Evolutionary conservation across 2,888 invertebrate genomes (phyloP), one percentile per base, ranked within the genome.

Genomic region (Diarsia dahlii): DNA sequence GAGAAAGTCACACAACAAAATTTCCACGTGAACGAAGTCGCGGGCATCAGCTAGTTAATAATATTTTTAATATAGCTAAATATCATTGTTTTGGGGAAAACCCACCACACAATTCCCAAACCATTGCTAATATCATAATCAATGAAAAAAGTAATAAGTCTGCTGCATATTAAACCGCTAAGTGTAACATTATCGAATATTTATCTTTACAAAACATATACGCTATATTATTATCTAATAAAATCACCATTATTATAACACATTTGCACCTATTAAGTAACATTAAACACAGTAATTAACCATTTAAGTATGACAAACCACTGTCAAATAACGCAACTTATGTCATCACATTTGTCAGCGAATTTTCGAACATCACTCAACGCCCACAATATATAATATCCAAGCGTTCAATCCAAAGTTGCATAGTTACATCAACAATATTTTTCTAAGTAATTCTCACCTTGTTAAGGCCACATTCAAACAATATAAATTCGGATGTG

Each of bases 391-490:
- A 39, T 20, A 71, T n/a, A 2, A 67, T 20, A 39, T 20, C 2
- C 0, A 23, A 60, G 70, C 64, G 78, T 34, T 48, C 60, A 52
- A 60, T 64, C 3, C 20, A 34, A 74, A 66, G 34, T 67, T 10
- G 71, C 74, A 0, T 28, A 28, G 82, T 72, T 82, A 85, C 48
- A 72, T 39, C 18, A 78, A 66, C 56, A n/a, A 15, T 74, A 65
- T 85, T 83, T 50, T 72, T 72, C 34, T n/a, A 66, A 85, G 78
- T 82, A 82, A 85, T 83, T 85, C 71, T 72, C 78, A 39, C 56
- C 68, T 77, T 6, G 82, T 82, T 85, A 80, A 83, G 83, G 85
- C 74, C 85, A 74, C 50, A 45, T n/a, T 58, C 71, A 77, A 81
- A 83, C 85, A 83, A 83, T 85, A 82, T 78, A 71, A 73, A 69